Conservation (phyloP, 1,140 invertebrate species). For the Zaprionus nigranus region DNA sequence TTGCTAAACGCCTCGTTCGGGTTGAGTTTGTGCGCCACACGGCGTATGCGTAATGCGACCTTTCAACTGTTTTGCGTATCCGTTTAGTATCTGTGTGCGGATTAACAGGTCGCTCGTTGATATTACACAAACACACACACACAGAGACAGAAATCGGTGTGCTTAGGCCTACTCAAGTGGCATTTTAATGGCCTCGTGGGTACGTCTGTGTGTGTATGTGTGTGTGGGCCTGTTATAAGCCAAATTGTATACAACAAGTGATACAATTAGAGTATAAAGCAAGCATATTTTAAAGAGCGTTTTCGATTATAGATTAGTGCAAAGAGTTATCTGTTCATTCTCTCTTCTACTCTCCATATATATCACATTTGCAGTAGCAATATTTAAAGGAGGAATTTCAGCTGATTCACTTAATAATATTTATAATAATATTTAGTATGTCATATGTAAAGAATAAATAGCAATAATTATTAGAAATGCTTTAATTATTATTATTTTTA, state of each 20-base stretch:
- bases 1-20: constrained; percentile 20
- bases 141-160: constrained; percentile 9
- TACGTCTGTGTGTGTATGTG: background rate
- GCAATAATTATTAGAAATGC: too few relatives aligned
- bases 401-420: too few relatives aligned
- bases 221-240: background rate
- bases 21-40: constrained; percentile 40
- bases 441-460: too few relatives aligned
- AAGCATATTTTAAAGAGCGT: background rate
- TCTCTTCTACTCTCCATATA: too few relatives aligned
- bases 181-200: constrained; percentile 30
- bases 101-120: constrained; percentile 41
- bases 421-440: too few relatives aligned
- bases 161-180: constrained; percentile 40
- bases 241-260: background rate
- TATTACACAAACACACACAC: constrained; percentile 12
- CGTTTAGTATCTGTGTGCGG: constrained; percentile 35
- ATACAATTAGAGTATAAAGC: background rate
- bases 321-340: too few relatives aligned
- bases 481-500: too few relatives aligned
- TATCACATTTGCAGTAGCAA: too few relatives aligned
- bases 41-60: constrained; percentile 60
- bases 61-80: constrained; percentile 45
- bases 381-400: too few relatives aligned
- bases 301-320: background rate